Evolutionary conservation across 2,888 invertebrate genomes (phyloP), one percentile per base, ranked within the genome.

Genomic region (Melieria picta): DNA sequence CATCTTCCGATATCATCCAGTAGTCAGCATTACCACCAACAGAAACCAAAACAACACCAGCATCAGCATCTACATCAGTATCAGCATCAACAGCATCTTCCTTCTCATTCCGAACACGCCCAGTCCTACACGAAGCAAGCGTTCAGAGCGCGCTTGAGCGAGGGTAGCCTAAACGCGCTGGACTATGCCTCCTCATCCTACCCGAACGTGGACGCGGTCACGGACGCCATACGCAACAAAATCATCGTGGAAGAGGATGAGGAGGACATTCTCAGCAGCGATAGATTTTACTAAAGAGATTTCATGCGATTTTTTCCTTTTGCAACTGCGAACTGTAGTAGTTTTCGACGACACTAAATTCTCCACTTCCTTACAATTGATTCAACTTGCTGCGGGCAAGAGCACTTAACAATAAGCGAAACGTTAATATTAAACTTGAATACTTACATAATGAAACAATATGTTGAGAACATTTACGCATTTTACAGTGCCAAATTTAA

Each of bases 221-320:
- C 84, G 69, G 80, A 80, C 73, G 83, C 81, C 76, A 83, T 83
- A 77, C 84, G 83, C 75, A 82, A 83, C 77, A 84, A 83, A 74
- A 77, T 83, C 63, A 84, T 84, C 72, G 80, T 82, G 50, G 83
- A 83, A 77, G 83, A 83, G 77, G 83, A 83, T 78, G 82, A 85
- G 76, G 83, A 84, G 78, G 84, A 85, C 78, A 83, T 84, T 77
- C 79, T 81, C 77, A 82, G 82, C 77, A 80, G 81, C 79, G 84
- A 85, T 84, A 80, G 82, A 80, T 85, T 85, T 80, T 86, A 85
- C 84, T 85, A 82, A 85, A 84, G 84, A 83, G 85, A 85, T 84
- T 84, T 83, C 80, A 83, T 79, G 79, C 74, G 65, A 74, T 71
- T 52, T 52, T 52, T 52, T 52, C 4, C 30, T 30, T 30, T 30